phyloP scores from a whole-genome alignment of 2,888 invertebrate species.

The Busseola fusca region DNA sequence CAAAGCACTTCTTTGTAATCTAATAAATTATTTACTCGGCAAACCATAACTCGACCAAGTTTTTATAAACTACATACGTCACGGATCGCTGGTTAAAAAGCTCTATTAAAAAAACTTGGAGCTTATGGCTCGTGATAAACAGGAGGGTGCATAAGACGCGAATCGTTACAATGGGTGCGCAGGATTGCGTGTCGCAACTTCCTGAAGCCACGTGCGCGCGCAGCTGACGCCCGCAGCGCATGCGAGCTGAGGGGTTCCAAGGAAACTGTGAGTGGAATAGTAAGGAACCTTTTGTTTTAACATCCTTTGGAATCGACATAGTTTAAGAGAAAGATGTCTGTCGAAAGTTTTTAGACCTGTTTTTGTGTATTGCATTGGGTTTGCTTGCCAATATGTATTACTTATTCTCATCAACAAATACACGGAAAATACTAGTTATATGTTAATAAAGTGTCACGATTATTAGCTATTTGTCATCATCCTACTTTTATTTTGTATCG shows the following conservation, averaged over 20 bases:
- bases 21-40: background rate
- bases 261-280: constrained; percentile 52
- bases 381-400: background rate
- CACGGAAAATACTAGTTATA: background rate
- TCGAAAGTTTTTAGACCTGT: constrained; percentile 5
- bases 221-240: constrained; percentile 83
- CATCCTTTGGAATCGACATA: constrained; percentile 39
- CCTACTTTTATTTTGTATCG: background rate
- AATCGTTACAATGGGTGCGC: constrained; percentile 71
- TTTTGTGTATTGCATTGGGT: background rate
- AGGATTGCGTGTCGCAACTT: constrained; percentile 69
- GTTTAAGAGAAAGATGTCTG: constrained; percentile 6
- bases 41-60: constrained; percentile 10
- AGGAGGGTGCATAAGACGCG: constrained; percentile 60
- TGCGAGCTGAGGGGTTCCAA: constrained; percentile 52
- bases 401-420: background rate
- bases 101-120: constrained; percentile 7
- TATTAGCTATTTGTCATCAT: background rate
- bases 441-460: background rate
- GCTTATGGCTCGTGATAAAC: constrained; percentile 36
- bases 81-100: constrained; percentile 11
- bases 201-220: constrained; percentile 74
- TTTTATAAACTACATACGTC: constrained; percentile 8
- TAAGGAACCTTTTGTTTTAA: constrained; percentile 54
- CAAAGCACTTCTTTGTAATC: background rate